Conservation (phyloP, 1,140 invertebrate genomes). For the Armadillidium nasatum region DNA sequence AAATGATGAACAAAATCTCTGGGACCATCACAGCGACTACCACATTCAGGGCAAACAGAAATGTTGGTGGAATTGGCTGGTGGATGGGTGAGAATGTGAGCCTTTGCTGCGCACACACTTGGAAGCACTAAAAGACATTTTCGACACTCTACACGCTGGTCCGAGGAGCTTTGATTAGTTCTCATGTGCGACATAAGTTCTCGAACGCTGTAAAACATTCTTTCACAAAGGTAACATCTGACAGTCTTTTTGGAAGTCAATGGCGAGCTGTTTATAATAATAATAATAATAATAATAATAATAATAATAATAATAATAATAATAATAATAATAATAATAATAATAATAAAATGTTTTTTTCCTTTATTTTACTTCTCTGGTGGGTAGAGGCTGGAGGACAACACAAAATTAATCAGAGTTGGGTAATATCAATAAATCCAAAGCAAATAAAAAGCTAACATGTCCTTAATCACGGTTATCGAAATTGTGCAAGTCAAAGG, state of each 20-base stretch:
- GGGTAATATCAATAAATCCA: too few species aligned
- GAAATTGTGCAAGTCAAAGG: too few species aligned
- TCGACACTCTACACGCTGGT: slow-evolving; percentile 41
- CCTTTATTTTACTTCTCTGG: too few species aligned
- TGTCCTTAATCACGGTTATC: too few species aligned
- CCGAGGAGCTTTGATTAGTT: slow-evolving; percentile 39
- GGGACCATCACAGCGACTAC: slow-evolving; percentile 38
- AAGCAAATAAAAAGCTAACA: too few species aligned
- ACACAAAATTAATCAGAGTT: too few species aligned
- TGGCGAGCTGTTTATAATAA: background rate
- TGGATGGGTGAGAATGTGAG: slow-evolving; percentile 42
- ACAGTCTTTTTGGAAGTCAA: slow-evolving; percentile 30
- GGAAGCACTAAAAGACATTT: slow-evolving; percentile 42
- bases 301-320: too few species aligned
- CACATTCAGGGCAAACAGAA: slow-evolving; percentile 44
- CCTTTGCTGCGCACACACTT: slow-evolving; percentile 44
- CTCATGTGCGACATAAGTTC: slow-evolving; percentile 44
- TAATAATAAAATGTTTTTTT: too few species aligned
- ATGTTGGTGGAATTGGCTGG: slow-evolving; percentile 42
- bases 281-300: too few species aligned
- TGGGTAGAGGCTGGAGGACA: too few species aligned
- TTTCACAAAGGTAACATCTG: slow-evolving; percentile 41
- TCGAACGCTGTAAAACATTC: slow-evolving; percentile 41
- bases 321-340: too few species aligned
- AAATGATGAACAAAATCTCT: slow-evolving; percentile 43